These are phyloP conservation scores for Pseudomugil tenellus DNA, from an alignment of 2,797 vertebrate genomes.

Conservation along the genomic window DNA sequence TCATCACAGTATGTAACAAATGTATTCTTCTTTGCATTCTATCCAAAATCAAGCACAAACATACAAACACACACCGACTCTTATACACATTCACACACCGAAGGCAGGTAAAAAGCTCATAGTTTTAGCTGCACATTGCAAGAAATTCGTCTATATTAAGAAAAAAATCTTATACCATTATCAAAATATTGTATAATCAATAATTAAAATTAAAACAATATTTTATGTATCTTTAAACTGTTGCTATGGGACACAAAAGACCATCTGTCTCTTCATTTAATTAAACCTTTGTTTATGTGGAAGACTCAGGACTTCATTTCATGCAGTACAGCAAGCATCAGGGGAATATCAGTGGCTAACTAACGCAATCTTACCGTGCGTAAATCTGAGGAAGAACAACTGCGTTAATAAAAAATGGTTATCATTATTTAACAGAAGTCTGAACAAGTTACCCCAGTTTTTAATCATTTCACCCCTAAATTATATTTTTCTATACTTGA, in stretches of 20 bases:
- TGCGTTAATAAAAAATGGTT: neutral
- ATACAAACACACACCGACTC: neutral
- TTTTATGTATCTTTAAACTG: neutral
- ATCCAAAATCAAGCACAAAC: slow-evolving; percentile 6
- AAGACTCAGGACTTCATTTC: slow-evolving; percentile 14
- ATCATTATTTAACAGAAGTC: slow-evolving; percentile 5
- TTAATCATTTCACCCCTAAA: neutral
- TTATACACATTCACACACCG: slow-evolving; percentile 17
- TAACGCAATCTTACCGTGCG: slow-evolving; percentile 33
- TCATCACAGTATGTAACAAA: neutral
- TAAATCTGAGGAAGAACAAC: slow-evolving; percentile 4
- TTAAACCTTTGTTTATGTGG: slow-evolving; percentile 16
- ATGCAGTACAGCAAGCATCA: neutral
- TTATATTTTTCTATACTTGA: slow-evolving; percentile 7
- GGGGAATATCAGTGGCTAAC: slow-evolving; percentile 3
- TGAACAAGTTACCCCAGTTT: slow-evolving; percentile 11
- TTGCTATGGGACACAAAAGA: neutral
- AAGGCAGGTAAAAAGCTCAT: neutral
- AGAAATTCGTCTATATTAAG: neutral
- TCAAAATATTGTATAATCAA: neutral
- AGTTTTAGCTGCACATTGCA: slow-evolving; percentile 13
- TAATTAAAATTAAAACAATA: neutral
- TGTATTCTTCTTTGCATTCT: neutral
- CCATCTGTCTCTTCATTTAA: neutral
- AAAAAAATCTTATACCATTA: neutral